Evolutionary conservation across 1,140 invertebrate genomes (phyloP), one percentile per base, ranked within the genome.

Genomic region (Zaprionus taronus): DNA sequence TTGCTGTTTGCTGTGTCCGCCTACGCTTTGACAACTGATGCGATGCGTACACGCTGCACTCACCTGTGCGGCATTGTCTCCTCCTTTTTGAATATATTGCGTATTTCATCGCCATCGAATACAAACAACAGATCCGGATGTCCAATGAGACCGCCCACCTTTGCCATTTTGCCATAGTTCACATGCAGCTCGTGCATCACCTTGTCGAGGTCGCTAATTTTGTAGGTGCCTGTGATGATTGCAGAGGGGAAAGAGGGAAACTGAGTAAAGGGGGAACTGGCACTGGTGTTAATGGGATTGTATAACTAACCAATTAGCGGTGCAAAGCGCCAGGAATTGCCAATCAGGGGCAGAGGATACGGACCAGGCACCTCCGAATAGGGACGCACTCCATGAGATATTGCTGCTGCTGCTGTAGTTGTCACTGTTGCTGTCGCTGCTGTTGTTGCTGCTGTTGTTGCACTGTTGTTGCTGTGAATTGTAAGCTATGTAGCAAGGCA

Each of bases 261-360:
- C 14, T n/a, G 1, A 38, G 17, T 14, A 34, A 34, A 34, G 9
- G 31, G 31, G 5, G 4, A 5, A 12, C 11, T 22, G 7, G 7
- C 24, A 24, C 24, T 24, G 24, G 24, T 12, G 4, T 12, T 47
- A 58, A 47, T 34, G 26, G 17, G 34, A 36, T 15, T 51, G 58
- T 44, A 62, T 26, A 12, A 79, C 92, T 93, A 93, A 96, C 95
- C 95, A 83, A 96, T 94, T 67, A 94, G 22, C 87, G 96, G 93
- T 51, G 96, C 95, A 92, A 97, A 97, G 74, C 96, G 93, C 96
- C 96, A 97, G 14, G 96, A 95, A 91, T 97, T 97, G 31, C 97
- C 96, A 20, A 97, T 93, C 5, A 97, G 34, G 1, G 97, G 97
- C 64, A 97, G 91, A 12, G 96, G 95, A 91, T 94, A 95, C 1